A percentile compares a stretch with the other conserved stretches of the same genome.
phyloP scores from a whole-genome alignment of 2,113 vertebrate genomes.

The Barbus barbus region DNA sequence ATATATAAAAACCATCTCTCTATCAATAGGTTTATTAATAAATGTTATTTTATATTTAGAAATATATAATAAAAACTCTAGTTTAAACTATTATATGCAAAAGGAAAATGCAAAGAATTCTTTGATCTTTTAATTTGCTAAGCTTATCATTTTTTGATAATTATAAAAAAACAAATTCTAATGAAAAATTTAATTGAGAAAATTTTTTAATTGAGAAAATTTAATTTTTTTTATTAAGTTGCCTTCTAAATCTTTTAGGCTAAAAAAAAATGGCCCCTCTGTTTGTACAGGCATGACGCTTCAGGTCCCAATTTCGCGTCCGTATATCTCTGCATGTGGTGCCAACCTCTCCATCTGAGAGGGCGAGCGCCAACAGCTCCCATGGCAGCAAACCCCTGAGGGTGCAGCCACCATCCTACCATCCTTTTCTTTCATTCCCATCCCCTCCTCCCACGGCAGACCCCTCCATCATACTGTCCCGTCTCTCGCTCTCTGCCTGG shows the following conservation, averaged over 20 bases:
- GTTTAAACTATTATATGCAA: too few relatives aligned
- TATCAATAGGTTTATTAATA: too few relatives aligned
- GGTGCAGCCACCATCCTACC: conserved; percentile 51
- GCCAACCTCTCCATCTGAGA: conserved; percentile 56
- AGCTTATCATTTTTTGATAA: neutral
- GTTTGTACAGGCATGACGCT: neutral
- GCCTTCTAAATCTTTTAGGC: neutral
- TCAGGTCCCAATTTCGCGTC: neutral
- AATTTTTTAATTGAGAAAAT: too few relatives aligned
- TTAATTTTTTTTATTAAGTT: neutral
- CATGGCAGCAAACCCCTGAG: conserved; percentile 56
- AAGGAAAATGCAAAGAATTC: too few relatives aligned
- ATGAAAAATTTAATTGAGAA: too few relatives aligned
- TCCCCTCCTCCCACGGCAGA: neutral
- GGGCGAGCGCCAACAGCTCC: conserved; percentile 54
- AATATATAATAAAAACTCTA: too few relatives aligned
- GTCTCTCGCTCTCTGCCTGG: conserved; percentile 22
- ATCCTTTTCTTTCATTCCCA: conserved; percentile 27
- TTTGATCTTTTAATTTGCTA: too few relatives aligned
- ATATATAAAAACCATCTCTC: too few relatives aligned
- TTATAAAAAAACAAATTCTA: neutral
- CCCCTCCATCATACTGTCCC: conserved; percentile 29
- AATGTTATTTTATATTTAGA: too few relatives aligned
- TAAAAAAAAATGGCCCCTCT: neutral
- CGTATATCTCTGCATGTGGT: conserved; percentile 35